Evolutionary conservation across 2,797 vertebrate species (phyloP).

Genomic region (Pygocentrus nattereri): DNA sequence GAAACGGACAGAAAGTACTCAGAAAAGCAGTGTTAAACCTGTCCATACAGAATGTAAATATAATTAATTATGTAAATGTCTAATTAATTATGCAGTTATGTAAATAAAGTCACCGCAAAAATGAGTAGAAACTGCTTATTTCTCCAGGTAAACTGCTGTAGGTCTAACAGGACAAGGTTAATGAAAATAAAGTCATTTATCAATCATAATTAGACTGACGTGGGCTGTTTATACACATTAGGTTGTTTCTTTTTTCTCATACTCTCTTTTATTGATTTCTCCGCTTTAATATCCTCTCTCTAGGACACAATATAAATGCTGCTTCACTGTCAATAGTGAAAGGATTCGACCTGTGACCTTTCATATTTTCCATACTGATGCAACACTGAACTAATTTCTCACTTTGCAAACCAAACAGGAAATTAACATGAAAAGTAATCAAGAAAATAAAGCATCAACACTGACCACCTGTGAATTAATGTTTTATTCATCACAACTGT

Average conservation of each 20-base stretch:
- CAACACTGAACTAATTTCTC: background rate
- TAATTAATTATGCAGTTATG: background rate
- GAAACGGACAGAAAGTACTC: too few species aligned
- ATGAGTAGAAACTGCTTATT: too few species aligned
- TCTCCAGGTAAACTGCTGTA: background rate
- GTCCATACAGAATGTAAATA: too few species aligned
- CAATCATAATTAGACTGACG: background rate
- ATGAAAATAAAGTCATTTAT: background rate
- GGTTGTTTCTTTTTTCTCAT: too few species aligned
- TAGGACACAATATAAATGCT: background rate
- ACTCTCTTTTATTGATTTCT: background rate
- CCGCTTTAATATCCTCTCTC: background rate
- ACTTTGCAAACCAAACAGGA: slow-evolving; percentile 4
- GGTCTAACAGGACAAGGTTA: background rate
- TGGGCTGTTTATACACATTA: background rate
- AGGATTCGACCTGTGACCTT: background rate
- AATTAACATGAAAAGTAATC: slow-evolving; percentile 18
- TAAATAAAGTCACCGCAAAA: background rate
- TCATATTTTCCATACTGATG: background rate
- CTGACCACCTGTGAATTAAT: background rate
- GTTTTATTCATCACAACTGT: background rate
- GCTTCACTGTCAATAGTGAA: background rate
- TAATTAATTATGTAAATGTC: background rate
- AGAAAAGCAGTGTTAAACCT: too few species aligned
- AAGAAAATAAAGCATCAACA: background rate